Evolutionary conservation across 2,888 invertebrate species (phyloP), one percentile per base, ranked within the genome.

Genomic region (Zaprionus obscuricornis): DNA sequence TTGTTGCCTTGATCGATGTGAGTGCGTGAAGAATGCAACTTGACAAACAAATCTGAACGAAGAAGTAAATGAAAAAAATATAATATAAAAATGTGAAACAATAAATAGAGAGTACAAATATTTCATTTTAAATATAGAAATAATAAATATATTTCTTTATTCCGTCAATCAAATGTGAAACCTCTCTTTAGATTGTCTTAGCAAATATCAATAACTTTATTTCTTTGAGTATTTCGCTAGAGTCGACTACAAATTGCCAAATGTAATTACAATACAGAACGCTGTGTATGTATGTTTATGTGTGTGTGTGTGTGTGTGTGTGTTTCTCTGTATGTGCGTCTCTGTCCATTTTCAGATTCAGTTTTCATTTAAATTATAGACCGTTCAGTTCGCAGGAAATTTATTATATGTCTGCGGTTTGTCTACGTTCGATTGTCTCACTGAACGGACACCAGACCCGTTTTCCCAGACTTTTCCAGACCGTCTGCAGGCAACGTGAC

Each of bases 351-450:
- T 43, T 47, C 51, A 60, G 51, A 45, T 51, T 74, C 56, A 20
- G 56, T 56, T 73, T 69, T 46, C 55, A 65, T 62, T 62, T 54
- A 65, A 85, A 79, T 66, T 71, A 62, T 36, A 65, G 47, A 49
- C 39, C 22, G 62, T 39, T 51, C 63, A 43, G 29, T n/a, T 58
- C 26, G 36, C 58, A 83, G 73, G 81, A 85, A 86, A 84, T 65
- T n/a, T 66, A 84, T 79, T 72, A 84, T 60, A 50, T 58, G 76
- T 78, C 78, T 78, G 75, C 52, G 63, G 64, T 59, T 60, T 63
- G 78, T 79, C 84, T 83, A 51, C 10, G 47, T 24, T 63, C 24
- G 39, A 42, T 39, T 50, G 54, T 36, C 54, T 26, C 42, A 62
- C 63, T 65, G 27, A 45, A 29, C 33, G 43, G 40, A 29, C 49